phyloP scores from a whole-genome alignment of 2,113 vertebrate species.

The Apodemus sylvaticus region DNA sequence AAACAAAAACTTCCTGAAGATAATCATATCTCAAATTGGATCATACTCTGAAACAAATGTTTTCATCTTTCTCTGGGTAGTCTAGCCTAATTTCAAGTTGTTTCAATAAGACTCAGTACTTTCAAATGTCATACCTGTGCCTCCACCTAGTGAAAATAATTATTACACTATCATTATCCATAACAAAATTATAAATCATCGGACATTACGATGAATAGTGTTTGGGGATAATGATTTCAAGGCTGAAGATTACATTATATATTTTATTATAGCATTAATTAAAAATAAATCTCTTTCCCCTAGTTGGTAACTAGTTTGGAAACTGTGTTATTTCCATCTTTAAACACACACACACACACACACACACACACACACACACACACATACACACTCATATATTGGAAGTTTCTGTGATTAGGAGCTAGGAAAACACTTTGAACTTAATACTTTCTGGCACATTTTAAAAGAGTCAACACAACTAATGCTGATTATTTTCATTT shows the following conservation, averaged over 20 bases:
- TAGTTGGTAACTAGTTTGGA: constrained; percentile 6
- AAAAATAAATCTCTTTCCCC: neutral
- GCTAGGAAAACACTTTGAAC: neutral
- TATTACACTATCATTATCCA: neutral
- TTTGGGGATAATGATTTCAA: neutral
- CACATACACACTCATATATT: neutral
- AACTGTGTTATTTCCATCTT: neutral
- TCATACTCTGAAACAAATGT: neutral
- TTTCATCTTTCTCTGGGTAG: neutral
- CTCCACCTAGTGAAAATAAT: constrained; percentile 12
- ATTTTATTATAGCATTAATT: constrained; percentile 25
- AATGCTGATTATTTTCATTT: neutral
- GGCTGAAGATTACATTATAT: neutral
- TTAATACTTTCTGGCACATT: neutral
- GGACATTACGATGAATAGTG: neutral
- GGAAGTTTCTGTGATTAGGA: neutral
- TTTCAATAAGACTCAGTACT: neutral
- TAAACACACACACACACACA: neutral
- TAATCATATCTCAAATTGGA: neutral
- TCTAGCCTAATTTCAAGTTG: neutral
- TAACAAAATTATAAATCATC: constrained; percentile 37
- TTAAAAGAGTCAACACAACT: neutral
- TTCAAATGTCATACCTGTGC: constrained; percentile 3
- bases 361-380: too few relatives aligned
- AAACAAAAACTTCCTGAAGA: constrained; percentile 33